Evolutionary conservation across 2,888 invertebrate genomes (phyloP), one percentile per base, ranked within the genome.

Genomic region (Pharmacophagus antenor): DNA sequence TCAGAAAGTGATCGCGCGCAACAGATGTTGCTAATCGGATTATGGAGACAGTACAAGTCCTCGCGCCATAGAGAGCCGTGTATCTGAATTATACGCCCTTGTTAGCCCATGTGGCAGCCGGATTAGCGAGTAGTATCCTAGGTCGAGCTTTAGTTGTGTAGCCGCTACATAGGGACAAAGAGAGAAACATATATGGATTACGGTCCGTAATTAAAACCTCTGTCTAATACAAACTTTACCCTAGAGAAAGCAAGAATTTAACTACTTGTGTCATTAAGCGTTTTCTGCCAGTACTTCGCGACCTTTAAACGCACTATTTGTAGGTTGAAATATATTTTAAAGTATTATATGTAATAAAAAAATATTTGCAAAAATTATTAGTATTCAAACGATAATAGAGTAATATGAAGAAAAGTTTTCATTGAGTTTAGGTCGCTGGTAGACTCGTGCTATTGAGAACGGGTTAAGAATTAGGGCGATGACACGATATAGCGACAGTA

Each of bases 1-100:
- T 57, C 50, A 27, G 37, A 23, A 17, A 47, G 27, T 44, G 49
- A 56, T 51, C 56, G 58, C 46, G 50, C 22, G 27, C 58, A 68
- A 65, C 80, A 80, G 79, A 80, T 81, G 81, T 68, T 58, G 41
- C 42, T 75, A 80, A 81, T 78, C 76, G 71, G 81, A 74, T 81
- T 80, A 79, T 57, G 42, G 60, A 63, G 66, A 67, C 67, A 67
- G 66, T 64, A 55, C 63, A 65, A 55, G 60, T 31, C 21, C 31
- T 25, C 44, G 54, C 44, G 54, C 18, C 55, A 37, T 51, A 37
- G 51, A 48, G 8, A 23, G 5, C 42, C 17, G 27, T 27, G 44
- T 23, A 27, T 5, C 41, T 31, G 18, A 27, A 22, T 53, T 22
- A 47, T n/a, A 21, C 56, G 41, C 37, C 23, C 37, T 31, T 42